Conservation (phyloP, 1,140 invertebrate species). For the Penaeus japonicus region DNA sequence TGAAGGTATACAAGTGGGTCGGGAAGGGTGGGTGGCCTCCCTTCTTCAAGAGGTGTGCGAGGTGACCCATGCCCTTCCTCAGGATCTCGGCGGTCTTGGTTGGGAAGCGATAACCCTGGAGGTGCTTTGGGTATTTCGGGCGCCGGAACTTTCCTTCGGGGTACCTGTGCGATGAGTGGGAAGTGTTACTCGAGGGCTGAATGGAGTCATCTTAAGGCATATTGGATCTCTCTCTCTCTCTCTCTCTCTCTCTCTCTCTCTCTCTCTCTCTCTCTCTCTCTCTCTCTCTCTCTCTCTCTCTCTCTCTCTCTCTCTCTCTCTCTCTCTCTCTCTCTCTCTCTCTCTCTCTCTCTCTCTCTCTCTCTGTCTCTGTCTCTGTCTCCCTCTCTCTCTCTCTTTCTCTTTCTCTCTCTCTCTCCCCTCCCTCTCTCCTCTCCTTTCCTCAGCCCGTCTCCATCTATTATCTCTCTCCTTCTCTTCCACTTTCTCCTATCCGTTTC, state of each 20-base stretch:
- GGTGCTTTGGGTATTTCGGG: slow-evolving; percentile 56
- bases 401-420: not conserved
- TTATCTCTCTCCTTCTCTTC: not conserved
- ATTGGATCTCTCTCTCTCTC: not conserved
- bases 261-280: too few species aligned
- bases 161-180: slow-evolving; percentile 31
- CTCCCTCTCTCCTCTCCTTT: not conserved
- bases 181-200: too few species aligned
- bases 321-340: not conserved
- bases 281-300: too few species aligned
- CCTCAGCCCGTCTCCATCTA: not conserved
- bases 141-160: slow-evolving; percentile 50
- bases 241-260: too few species aligned
- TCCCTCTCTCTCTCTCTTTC: not conserved
- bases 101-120: slow-evolving; percentile 53
- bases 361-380: not conserved
- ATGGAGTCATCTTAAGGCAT: not conserved
- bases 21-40: slow-evolving; percentile 40
- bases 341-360: not conserved
- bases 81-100: not conserved
- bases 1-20: slow-evolving; percentile 40
- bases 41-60: slow-evolving; percentile 8
- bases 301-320: too few species aligned
- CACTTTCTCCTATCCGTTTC: not conserved
- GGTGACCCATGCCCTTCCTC: not conserved